Evolutionary conservation across 2,113 vertebrate genomes (phyloP).

Genomic region (Anarhynchus alexandrinus): DNA sequence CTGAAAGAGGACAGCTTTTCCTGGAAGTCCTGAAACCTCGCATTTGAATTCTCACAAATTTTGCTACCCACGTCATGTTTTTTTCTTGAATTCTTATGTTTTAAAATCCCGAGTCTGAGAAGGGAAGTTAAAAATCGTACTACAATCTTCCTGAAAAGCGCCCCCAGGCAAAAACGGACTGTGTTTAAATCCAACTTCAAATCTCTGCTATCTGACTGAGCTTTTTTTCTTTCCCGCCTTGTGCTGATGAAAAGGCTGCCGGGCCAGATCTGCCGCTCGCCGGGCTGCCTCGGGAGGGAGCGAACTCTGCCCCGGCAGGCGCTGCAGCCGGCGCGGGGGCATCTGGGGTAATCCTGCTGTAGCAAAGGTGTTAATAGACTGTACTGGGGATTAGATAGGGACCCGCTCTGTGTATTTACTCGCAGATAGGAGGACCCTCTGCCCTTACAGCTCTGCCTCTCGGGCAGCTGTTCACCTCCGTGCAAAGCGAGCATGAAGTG

Average conservation of each 20-base stretch:
- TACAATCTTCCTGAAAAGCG: neutral
- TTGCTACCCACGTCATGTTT: neutral
- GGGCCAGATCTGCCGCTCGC: too few species aligned
- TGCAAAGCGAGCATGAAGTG: neutral
- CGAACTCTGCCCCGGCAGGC: neutral
- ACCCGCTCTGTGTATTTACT: neutral
- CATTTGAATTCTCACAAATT: neutral
- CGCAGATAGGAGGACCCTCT: neutral
- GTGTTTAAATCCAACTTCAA: neutral
- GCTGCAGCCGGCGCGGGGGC: rapidly evolving
- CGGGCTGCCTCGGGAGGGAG: neutral
- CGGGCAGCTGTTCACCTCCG: neutral
- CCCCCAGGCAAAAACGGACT: neutral
- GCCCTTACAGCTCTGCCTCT: neutral
- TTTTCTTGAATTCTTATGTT: neutral
- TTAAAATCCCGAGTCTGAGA: neutral
- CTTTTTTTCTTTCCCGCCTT: rapidly evolving
- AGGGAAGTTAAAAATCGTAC: neutral
- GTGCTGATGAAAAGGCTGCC: neutral
- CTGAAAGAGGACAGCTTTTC: neutral
- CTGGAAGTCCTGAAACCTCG: neutral
- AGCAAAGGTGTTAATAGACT: neutral
- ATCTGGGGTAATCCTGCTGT: neutral
- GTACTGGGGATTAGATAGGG: neutral
- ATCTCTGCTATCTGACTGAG: neutral